Conservation (phyloP, 1,140 invertebrate species). For the Carposina sasakii region DNA sequence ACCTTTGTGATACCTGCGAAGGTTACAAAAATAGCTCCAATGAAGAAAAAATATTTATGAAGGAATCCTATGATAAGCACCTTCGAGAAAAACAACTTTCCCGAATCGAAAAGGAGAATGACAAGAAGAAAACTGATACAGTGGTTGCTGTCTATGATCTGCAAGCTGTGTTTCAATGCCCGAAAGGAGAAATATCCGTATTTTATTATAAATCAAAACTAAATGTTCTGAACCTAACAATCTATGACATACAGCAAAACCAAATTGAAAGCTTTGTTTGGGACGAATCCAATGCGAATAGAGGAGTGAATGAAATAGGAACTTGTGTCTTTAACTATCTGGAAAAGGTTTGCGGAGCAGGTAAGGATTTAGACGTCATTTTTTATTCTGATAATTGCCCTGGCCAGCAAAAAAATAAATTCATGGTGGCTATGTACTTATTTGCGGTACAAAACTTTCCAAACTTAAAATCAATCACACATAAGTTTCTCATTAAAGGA, state of each 20-base stretch:
- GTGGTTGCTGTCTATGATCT: slow-evolving; percentile 24
- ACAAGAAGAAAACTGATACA: slow-evolving; percentile 17
- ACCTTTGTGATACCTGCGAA: slow-evolving; percentile 12
- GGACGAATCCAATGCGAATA: slow-evolving; percentile 55
- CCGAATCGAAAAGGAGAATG: slow-evolving; percentile 23
- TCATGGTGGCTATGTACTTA: slow-evolving; percentile 32
- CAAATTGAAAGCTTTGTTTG: slow-evolving; percentile 49
- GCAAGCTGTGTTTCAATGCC: slow-evolving; percentile 28
- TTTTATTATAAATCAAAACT: slow-evolving; percentile 31
- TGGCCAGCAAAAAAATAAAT: slow-evolving; percentile 57
- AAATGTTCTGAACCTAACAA: slow-evolving; percentile 10
- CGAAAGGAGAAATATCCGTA: slow-evolving; percentile 25
- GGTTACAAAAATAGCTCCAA: slow-evolving; percentile 15
- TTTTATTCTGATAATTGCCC: slow-evolving; percentile 52
- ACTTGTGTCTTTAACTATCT: slow-evolving; percentile 42
- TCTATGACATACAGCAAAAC: slow-evolving; percentile 12
- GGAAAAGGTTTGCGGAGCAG: slow-evolving; percentile 1
- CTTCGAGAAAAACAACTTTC: slow-evolving; percentile 16
- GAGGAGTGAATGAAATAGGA: slow-evolving; percentile 53
- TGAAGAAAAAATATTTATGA: slow-evolving; percentile 18
- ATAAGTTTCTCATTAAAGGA: slow-evolving; percentile 43
- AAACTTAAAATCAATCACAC: slow-evolving; percentile 38
- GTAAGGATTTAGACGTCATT: slow-evolving; percentile 30
- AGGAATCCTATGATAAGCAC: slow-evolving; percentile 18
- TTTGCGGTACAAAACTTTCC: slow-evolving; percentile 27